phyloP scores from a whole-genome alignment of 2,888 invertebrate genomes.

The Sarcophaga rosellei region DNA sequence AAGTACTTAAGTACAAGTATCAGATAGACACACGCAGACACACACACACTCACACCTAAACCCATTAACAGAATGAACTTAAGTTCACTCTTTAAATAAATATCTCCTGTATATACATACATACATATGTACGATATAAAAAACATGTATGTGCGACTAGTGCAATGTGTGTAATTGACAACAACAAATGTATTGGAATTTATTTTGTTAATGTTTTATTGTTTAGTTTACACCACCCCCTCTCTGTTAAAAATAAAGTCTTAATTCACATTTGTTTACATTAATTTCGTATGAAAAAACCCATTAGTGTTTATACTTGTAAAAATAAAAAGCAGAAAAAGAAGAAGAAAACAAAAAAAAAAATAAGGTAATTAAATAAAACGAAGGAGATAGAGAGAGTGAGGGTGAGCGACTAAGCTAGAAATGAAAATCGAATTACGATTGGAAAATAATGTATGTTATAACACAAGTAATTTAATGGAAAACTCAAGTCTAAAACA shows the following conservation, averaged over 20 bases:
- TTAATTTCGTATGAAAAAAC: slow-evolving; percentile 15
- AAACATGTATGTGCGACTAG: not conserved
- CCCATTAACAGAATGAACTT: not conserved
- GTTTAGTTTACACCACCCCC: slow-evolving; percentile 16
- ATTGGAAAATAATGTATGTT: no score
- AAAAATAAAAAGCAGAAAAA: not conserved
- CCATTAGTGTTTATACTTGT: not conserved
- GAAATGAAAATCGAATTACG: no score
- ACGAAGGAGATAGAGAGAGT: no score
- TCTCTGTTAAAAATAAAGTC: slow-evolving; percentile 21
- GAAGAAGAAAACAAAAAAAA: not conserved
- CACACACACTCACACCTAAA: not conserved
- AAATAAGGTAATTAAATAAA: not conserved
- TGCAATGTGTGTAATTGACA: not conserved
- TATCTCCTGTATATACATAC: not conserved
- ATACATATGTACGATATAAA: no score
- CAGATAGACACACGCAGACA: not conserved
- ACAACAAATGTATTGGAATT: not conserved
- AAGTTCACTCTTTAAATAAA: not conserved
- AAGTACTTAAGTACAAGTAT: slow-evolving; percentile 1
- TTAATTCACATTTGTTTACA: slow-evolving; percentile 27
- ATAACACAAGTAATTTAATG: no score
- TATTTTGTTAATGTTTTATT: not conserved
- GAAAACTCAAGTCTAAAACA: no score
- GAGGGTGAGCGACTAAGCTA: no score